These are phyloP conservation scores for Halcyon chelicuti DNA, from an alignment of 2,797 vertebrate genomes.

Conservation along the genomic window DNA sequence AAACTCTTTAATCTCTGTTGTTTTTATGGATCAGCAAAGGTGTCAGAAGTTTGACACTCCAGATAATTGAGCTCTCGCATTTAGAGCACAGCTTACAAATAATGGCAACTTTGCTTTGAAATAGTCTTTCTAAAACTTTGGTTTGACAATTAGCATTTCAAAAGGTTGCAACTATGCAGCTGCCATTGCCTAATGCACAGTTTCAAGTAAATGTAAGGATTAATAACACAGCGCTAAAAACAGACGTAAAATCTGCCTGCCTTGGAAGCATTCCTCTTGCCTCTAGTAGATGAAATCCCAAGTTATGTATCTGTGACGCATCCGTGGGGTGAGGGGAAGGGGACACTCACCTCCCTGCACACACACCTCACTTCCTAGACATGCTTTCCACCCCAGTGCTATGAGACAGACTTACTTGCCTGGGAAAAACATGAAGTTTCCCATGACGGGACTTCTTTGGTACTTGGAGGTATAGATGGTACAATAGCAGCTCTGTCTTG, in stretches of 20 bases:
- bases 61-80: slow-evolving; percentile 59
- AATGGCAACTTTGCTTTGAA: slow-evolving; percentile 64
- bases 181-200: slow-evolving; percentile 48
- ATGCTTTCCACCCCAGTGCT: background rate
- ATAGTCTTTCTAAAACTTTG: slow-evolving; percentile 63
- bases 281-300: accelerated
- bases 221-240: background rate
- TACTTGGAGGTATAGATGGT: accelerated
- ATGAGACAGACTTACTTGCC: accelerated
- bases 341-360: accelerated
- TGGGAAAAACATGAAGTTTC: background rate
- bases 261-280: background rate
- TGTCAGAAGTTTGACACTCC: slow-evolving; percentile 58
- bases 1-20: slow-evolving; percentile 63
- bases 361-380: background rate
- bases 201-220: background rate
- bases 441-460: accelerated
- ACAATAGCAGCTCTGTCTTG: accelerated
- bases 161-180: slow-evolving; percentile 36
- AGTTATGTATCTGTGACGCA: accelerated
- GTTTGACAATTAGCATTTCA: slow-evolving; percentile 72
- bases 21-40: slow-evolving; percentile 56
- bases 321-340: background rate
- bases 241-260: background rate
- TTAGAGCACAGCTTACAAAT: slow-evolving; percentile 52